These are phyloP conservation scores for Cepaea hortensis DNA, from an alignment of 2,888 invertebrate genomes.

Conservation along the genomic window DNA sequence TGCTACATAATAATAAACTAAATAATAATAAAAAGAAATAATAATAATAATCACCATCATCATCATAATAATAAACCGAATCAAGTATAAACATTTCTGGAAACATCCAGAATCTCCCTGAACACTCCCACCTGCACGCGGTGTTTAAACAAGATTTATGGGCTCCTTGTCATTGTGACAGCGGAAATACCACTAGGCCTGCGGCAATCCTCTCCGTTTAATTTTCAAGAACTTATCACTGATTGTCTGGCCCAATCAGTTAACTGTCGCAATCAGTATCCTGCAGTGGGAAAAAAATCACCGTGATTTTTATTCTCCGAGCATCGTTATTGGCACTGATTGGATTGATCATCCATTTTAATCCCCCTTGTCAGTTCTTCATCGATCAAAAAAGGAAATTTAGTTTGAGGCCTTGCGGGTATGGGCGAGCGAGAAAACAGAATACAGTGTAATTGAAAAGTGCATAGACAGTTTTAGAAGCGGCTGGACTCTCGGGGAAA, in stretches of 20 bases:
- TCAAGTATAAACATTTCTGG: too few relatives aligned
- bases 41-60: too few relatives aligned
- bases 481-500: neutral
- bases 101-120: too few relatives aligned
- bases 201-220: neutral
- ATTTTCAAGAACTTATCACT: neutral
- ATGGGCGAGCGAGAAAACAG: too few relatives aligned
- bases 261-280: conserved; percentile 15
- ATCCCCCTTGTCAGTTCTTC: conserved; percentile 14
- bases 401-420: neutral
- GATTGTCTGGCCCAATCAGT: conserved; percentile 25
- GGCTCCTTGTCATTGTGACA: neutral
- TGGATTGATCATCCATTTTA: conserved; percentile 27
- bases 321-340: conserved; percentile 22
- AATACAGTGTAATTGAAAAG: neutral
- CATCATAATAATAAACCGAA: too few relatives aligned
- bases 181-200: neutral
- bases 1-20: too few relatives aligned
- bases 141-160: neutral
- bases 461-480: neutral
- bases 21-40: too few relatives aligned
- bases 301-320: conserved; percentile 14
- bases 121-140: neutral
- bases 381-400: conserved; percentile 25
- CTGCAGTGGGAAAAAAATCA: conserved; percentile 1